A percentile compares a stretch with the other conserved stretches of the same genome.
These are phyloP conservation scores for Leptopilina syphax DNA, from an alignment of 2,888 invertebrate species.

Conservation along the genomic window DNA sequence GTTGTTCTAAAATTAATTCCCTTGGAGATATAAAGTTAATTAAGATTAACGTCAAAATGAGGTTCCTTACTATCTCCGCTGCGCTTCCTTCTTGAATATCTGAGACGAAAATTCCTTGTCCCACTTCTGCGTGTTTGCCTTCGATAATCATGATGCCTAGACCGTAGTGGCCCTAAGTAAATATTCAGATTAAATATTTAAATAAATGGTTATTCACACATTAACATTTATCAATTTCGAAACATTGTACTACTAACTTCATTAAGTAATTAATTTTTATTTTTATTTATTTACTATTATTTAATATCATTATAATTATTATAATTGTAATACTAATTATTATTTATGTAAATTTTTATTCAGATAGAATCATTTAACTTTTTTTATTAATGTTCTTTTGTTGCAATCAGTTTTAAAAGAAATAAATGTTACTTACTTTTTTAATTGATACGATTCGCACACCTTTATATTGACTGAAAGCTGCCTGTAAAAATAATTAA, in stretches of 20 bases:
- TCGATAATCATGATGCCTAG: slow-evolving; percentile 97
- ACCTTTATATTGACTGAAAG: slow-evolving; percentile 81
- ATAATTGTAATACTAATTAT: too few relatives aligned
- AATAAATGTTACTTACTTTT: slow-evolving; percentile 82
- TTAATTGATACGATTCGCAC: slow-evolving; percentile 89
- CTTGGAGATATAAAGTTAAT: background rate
- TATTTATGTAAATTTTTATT: too few relatives aligned
- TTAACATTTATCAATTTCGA: background rate
- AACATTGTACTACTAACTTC: too few relatives aligned
- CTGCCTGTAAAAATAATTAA: slow-evolving; percentile 50
- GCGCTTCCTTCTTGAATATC: slow-evolving; percentile 94
- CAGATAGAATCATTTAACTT: too few relatives aligned
- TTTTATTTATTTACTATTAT: too few relatives aligned
- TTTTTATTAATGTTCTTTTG: too few relatives aligned
- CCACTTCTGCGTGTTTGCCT: slow-evolving; percentile 94
- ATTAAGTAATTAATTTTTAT: too few relatives aligned
- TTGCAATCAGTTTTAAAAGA: too few relatives aligned
- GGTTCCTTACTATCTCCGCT: slow-evolving; percentile 85
- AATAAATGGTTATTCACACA: background rate
- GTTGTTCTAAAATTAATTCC: background rate
- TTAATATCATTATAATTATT: too few relatives aligned
- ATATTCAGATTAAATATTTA: slow-evolving; percentile 40
- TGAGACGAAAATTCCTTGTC: slow-evolving; percentile 94
- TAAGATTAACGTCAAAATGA: slow-evolving; percentile 15
- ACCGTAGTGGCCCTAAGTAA: slow-evolving; percentile 84